Conservation (phyloP, 2,113 vertebrate genomes). For the Atlantisia rogersi region DNA sequence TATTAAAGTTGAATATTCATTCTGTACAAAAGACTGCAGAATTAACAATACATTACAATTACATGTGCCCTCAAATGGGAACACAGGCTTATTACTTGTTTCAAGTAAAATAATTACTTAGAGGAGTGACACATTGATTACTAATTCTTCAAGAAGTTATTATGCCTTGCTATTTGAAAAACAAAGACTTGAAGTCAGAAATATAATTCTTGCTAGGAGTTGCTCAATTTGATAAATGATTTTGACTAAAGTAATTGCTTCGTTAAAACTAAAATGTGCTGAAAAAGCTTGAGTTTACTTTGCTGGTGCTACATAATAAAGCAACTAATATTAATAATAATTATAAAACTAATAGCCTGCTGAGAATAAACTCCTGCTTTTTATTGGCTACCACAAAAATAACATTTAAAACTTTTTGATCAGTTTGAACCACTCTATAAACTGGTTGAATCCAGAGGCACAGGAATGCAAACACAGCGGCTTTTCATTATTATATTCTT, state of each 20-base stretch:
- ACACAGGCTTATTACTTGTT: constrained; percentile 60
- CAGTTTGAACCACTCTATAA: neutral
- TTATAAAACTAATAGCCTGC: constrained; percentile 47
- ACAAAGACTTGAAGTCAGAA: constrained; percentile 56
- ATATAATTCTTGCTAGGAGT: constrained; percentile 53
- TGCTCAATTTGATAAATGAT: constrained; percentile 62
- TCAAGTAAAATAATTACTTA: constrained; percentile 61
- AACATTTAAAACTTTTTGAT: neutral
- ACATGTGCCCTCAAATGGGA: constrained; percentile 50
- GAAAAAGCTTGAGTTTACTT: constrained; percentile 51
- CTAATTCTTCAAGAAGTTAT: constrained; percentile 62
- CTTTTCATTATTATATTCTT: neutral
- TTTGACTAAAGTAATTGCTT: constrained; percentile 68
- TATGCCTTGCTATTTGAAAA: constrained; percentile 60
- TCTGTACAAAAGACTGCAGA: constrained; percentile 44
- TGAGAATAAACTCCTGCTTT: constrained; percentile 21
- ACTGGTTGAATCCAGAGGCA: neutral
- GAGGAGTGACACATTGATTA: constrained; percentile 61
- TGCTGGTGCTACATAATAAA: constrained; percentile 43
- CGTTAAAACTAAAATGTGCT: constrained; percentile 61
- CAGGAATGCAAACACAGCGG: neutral
- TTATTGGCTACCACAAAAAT: constrained; percentile 23
- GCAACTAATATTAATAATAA: constrained; percentile 54
- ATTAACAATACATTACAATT: constrained; percentile 63
- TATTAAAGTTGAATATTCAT: constrained; percentile 51